phyloP scores from a whole-genome alignment of 2,797 vertebrate species.

The Morelia viridis region DNA sequence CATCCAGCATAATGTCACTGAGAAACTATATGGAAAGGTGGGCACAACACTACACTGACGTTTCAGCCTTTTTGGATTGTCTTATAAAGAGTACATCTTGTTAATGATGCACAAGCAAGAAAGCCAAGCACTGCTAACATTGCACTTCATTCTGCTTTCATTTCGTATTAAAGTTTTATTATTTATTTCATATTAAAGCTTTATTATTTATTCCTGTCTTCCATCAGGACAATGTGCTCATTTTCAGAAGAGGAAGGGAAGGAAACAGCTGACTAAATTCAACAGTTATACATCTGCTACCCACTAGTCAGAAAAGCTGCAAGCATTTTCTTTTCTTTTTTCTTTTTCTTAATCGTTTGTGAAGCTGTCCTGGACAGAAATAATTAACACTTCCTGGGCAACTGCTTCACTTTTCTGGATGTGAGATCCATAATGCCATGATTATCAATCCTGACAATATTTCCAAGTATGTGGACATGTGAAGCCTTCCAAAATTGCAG shows the following conservation, averaged over 20 bases:
- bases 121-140: slow-evolving; percentile 23
- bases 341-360: slow-evolving; percentile 52
- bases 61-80: slow-evolving; percentile 7
- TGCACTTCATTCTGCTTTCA: slow-evolving; percentile 56
- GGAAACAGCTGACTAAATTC: background rate
- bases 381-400: background rate
- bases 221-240: slow-evolving; percentile 49
- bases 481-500: too few species aligned
- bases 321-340: background rate
- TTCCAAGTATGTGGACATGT: background rate
- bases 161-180: slow-evolving; percentile 44
- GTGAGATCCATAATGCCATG: background rate
- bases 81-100: slow-evolving; percentile 6
- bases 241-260: slow-evolving; percentile 35
- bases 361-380: slow-evolving; percentile 61
- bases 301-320: slow-evolving; percentile 47
- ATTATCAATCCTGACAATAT: background rate
- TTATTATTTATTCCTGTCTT: slow-evolving; percentile 48
- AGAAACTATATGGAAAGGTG: background rate
- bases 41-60: background rate
- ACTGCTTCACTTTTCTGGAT: background rate
- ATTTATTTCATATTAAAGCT: slow-evolving; percentile 51
- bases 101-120: background rate
- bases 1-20: background rate
- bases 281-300: slow-evolving; percentile 55